phyloP scores from a whole-genome alignment of 2,888 invertebrate genomes.

The Epinotia demarniana region DNA sequence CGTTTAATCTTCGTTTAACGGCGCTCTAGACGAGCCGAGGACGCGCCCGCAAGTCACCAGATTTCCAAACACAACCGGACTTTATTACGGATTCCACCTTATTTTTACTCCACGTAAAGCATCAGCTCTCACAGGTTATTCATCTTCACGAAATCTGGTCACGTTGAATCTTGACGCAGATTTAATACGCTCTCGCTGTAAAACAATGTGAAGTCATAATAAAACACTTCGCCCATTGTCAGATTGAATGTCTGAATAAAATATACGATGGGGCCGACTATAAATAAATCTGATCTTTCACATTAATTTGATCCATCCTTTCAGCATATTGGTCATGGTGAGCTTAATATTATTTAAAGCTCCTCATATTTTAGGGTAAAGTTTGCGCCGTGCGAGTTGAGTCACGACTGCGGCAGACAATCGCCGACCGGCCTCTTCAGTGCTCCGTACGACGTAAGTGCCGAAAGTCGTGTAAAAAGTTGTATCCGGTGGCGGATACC shows the following conservation, averaged over 20 bases:
- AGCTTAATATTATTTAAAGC: constrained; percentile 67
- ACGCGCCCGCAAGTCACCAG: constrained; percentile 47
- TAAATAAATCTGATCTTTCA: constrained; percentile 64
- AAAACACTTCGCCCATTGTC: constrained; percentile 54
- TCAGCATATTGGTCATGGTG: constrained; percentile 58
- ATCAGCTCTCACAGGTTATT: constrained; percentile 5
- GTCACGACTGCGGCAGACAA: constrained; percentile 76
- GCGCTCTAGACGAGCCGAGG: constrained; percentile 54
- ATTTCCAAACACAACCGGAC: constrained; percentile 14
- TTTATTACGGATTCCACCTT: constrained; percentile 13
- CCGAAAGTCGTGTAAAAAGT: constrained; percentile 84
- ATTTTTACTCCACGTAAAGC: constrained; percentile 19
- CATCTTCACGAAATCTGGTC: constrained; percentile 19
- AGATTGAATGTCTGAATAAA: constrained; percentile 54
- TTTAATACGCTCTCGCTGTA: constrained; percentile 4
- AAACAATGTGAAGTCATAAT: constrained; percentile 13
- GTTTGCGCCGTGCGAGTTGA: constrained; percentile 64
- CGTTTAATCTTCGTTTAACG: constrained; percentile 62
- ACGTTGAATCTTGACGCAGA: constrained; percentile 2
- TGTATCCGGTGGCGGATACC: constrained; percentile 80
- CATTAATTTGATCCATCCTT: constrained; percentile 57
- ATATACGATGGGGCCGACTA: constrained; percentile 63
- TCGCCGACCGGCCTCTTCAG: constrained; percentile 74
- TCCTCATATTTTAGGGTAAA: constrained; percentile 56
- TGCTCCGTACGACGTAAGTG: constrained; percentile 82